Evolutionary conservation across 1,140 invertebrate species (phyloP).

Genomic region (Lethocerus indicus): DNA sequence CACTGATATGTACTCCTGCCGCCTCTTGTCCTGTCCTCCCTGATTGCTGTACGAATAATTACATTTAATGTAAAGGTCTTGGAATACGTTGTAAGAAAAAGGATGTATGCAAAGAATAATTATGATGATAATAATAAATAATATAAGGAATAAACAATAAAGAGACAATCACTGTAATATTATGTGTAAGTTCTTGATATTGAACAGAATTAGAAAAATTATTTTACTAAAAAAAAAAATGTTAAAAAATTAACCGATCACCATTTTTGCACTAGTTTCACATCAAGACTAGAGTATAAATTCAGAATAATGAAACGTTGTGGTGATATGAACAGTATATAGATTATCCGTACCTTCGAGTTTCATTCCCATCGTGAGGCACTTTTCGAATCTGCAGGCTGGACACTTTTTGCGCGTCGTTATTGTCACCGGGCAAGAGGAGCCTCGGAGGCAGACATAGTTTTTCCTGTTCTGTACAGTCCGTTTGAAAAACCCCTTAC

Average conservation of each 20-base stretch:
- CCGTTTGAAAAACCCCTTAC: conserved; percentile 96
- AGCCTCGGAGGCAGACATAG: conserved; percentile 83
- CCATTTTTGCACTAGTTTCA: neutral
- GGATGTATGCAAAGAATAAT: neutral
- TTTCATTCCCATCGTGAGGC: conserved; percentile 91
- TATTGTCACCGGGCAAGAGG: conserved; percentile 78
- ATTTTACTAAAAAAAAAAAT: neutral
- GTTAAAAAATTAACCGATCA: neutral
- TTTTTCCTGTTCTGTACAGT: conserved; percentile 96
- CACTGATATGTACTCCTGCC: conserved; percentile 91
- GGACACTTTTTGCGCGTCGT: conserved; percentile 92
- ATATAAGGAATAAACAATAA: conserved; percentile 1
- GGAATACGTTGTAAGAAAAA: neutral
- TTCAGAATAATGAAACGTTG: neutral
- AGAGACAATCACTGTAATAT: neutral
- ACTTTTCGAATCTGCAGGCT: conserved; percentile 93
- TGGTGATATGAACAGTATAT: too few species aligned
- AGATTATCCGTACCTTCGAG: conserved; percentile 72
- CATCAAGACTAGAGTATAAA: neutral
- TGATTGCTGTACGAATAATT: conserved; percentile 64
- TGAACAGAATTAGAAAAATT: neutral
- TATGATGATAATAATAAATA: neutral
- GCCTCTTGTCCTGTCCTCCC: conserved; percentile 84
- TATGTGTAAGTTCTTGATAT: neutral
- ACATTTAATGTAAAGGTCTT: neutral